Evolutionary conservation across 2,888 invertebrate genomes (phyloP), one percentile per base, ranked within the genome.

Genomic region (Schrankia costaestrigalis): DNA sequence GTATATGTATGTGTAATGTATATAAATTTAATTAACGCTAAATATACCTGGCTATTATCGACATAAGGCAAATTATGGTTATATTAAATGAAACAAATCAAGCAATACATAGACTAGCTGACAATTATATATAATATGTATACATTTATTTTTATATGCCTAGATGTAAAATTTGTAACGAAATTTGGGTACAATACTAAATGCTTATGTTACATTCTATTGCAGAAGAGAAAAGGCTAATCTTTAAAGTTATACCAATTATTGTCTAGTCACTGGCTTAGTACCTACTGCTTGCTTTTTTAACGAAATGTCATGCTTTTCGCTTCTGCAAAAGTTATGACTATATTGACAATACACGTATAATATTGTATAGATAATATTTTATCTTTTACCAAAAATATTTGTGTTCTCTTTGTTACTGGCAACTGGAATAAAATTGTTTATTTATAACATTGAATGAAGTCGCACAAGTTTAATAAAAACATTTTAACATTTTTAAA

Each of bases 121-220:
- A 23, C 28, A 35, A 23, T 14, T 43, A 33, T 43, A 51, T 41
- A 38, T 22, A 39, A 33, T 25, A 39, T 38, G 40, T 50, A 52
- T n/a, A n/a, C n/a, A n/a, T 42, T 54, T 51, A 57, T 56, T 54
- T 57, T 54, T 56, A 32, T 56, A 56, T 23, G 36, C 47, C 32
- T 38, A 29, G 14, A 32, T n/a, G 23, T 26, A 21, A 40, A 37
- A 18, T 17, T 23, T 30, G 11, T 39, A 27, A 46, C 12, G 25
- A 39, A 31, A 35, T 31, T 25, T 41, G 28, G 38, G 41, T 44
- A 44, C 37, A 38, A 30, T 40, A 8, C 11, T 23, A 22, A 15
- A 38, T 22, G 40, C 38, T 46, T 52, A 31, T 41, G 18, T 17
- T 28, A 22, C 21, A 33, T 18, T 35, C 27, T n/a, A 19, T 28